Percentiles rank a stretch among this genome's conserved stretches.
Conservation (phyloP, 1,140 invertebrate genomes). For the Drosophila arizonae region DNA sequence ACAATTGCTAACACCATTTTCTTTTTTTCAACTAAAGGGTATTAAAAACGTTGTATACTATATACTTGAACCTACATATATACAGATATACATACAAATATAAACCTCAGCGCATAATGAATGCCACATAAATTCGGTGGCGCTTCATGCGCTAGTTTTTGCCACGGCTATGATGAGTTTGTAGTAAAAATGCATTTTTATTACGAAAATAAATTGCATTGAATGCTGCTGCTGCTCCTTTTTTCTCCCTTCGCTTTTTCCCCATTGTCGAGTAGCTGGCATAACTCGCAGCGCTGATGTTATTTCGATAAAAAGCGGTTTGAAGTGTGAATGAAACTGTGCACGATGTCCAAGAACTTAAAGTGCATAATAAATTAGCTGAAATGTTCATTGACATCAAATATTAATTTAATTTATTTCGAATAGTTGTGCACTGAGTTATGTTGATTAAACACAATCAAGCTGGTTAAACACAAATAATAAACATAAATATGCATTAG, state of each 20-base stretch:
- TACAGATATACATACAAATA: conserved; percentile 11
- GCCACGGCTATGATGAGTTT: conserved; percentile 61
- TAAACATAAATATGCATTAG: conserved; percentile 50
- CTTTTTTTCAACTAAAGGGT: not conserved
- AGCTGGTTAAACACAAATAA: not conserved
- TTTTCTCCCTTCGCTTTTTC: not conserved
- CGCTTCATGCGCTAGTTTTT: conserved; percentile 56
- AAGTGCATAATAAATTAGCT: not conserved
- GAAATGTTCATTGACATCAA: not conserved
- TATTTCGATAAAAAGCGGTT: not conserved
- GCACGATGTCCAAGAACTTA: not conserved
- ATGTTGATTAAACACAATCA: not conserved
- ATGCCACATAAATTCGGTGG: conserved; percentile 65
- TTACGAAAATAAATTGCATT: conserved; percentile 70
- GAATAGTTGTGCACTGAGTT: conserved; percentile 9
- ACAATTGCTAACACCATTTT: not conserved
- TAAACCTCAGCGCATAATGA: conserved; percentile 61
- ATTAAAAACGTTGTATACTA: conserved; percentile 1
- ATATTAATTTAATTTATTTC: not conserved
- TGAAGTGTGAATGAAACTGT: not conserved
- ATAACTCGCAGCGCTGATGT: conserved; percentile 23
- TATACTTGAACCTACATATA: conserved; percentile 8
- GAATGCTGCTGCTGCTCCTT: conserved; percentile 12
- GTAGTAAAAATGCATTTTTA: conserved; percentile 78
- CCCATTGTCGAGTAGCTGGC: conserved; percentile 48